Evolutionary conservation across 2,888 invertebrate species (phyloP).

Genomic region (Platycheirus rosarum): DNA sequence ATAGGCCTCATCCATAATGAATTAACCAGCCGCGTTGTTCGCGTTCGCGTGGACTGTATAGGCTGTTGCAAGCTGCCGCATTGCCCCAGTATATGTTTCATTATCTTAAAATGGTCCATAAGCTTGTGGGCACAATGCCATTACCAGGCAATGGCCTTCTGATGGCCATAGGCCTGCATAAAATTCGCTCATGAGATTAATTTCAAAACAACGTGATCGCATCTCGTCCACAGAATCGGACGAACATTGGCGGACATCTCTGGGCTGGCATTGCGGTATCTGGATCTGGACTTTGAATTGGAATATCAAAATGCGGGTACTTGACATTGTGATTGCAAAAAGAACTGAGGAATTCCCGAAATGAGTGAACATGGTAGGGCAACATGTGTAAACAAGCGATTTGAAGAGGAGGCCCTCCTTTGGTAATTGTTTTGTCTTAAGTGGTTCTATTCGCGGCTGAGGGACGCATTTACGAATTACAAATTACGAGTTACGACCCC

Average conservation of each 20-base stretch:
- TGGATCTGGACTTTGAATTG: slow-evolving; percentile 60
- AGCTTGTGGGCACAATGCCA: slow-evolving; percentile 66
- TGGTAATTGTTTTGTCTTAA: slow-evolving; percentile 72
- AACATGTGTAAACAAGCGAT: slow-evolving; percentile 73
- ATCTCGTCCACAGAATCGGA: neutral
- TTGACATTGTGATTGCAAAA: slow-evolving; percentile 62
- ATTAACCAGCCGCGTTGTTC: slow-evolving; percentile 67
- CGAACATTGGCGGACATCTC: slow-evolving; percentile 21
- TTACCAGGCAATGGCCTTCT: slow-evolving; percentile 63
- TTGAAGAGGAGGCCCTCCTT: slow-evolving; percentile 68
- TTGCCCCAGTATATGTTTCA: slow-evolving; percentile 38
- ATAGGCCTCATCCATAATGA: slow-evolving; percentile 68
- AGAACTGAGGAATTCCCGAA: slow-evolving; percentile 32
- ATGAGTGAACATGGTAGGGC: slow-evolving; percentile 39
- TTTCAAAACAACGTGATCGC: slow-evolving; percentile 39
- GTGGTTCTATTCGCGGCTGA: slow-evolving; percentile 72
- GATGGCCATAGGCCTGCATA: slow-evolving; percentile 71
- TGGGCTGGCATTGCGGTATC: slow-evolving; percentile 60
- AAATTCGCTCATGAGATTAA: slow-evolving; percentile 51
- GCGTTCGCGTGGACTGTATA: slow-evolving; percentile 63
- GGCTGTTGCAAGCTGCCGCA: slow-evolving; percentile 50
- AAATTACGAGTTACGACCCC: slow-evolving; percentile 38
- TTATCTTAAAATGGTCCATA: slow-evolving; percentile 63
- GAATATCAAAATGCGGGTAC: slow-evolving; percentile 67
- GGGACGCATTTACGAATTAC: slow-evolving; percentile 47